phyloP scores from a whole-genome alignment of 1,140 invertebrate species.

The Aphelenchoides fujianensis region DNA sequence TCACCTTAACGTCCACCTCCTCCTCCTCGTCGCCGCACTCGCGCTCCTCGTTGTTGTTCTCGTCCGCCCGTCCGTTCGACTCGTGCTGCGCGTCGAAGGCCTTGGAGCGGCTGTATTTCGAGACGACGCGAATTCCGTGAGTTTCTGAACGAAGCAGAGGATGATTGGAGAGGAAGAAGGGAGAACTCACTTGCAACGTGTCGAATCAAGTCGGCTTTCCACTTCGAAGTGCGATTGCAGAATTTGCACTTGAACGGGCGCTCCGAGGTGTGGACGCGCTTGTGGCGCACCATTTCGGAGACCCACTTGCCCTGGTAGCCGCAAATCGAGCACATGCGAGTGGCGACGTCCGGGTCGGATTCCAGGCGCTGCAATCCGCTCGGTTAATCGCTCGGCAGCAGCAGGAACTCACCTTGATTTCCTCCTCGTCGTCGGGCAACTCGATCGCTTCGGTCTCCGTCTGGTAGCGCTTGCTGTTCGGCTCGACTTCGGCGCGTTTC shows the following conservation, averaged over 20 bases:
- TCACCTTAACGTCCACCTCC: neutral
- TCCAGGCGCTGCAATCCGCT: constrained; percentile 52
- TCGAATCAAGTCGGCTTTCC: constrained; percentile 61
- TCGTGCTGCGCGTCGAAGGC: constrained; percentile 48
- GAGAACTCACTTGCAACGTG: constrained; percentile 59
- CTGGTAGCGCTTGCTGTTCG: constrained; percentile 54
- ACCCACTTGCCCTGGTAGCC: constrained; percentile 63
- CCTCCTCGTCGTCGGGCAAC: constrained; percentile 58
- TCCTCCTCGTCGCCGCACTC: neutral
- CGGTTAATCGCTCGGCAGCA: no score
- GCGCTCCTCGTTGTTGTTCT: constrained; percentile 21
- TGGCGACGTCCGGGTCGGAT: constrained; percentile 60
- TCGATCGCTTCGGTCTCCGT: constrained; percentile 60
- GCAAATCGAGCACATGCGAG: constrained; percentile 60
- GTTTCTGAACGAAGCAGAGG: constrained; percentile 50
- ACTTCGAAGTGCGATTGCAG: constrained; percentile 59
- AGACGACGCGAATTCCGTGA: constrained; percentile 61
- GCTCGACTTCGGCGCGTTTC: constrained; percentile 54
- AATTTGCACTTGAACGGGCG: constrained; percentile 62
- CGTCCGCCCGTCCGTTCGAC: neutral
- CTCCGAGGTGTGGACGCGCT: constrained; percentile 60
- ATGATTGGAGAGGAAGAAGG: neutral
- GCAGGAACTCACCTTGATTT: constrained; percentile 53
- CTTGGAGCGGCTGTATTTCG: constrained; percentile 59
- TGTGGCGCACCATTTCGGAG: constrained; percentile 61